Evolutionary conservation across 2,888 invertebrate species (phyloP), one percentile per base, ranked within the genome.

Genomic region (Odontocolon sp.): DNA sequence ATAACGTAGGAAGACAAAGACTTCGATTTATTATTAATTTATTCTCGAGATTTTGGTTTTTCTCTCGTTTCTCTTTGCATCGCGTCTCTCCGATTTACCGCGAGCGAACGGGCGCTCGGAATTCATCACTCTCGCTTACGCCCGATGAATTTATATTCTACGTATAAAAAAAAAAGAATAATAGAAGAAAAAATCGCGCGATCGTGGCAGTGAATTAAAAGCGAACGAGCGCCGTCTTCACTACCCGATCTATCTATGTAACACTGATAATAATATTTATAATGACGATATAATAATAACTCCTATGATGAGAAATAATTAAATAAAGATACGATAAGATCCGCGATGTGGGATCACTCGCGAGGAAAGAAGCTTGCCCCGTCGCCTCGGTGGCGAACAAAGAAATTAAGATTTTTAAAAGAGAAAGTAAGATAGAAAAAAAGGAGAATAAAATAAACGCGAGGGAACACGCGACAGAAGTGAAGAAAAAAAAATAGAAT

Each of bases 211-310:
- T 42, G 36, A 47, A 54, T 21, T n/a, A 42, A 71, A 66, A 33
- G 28, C 23, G 11, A 28, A 14, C 31, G 21, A 54, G 21, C 33
- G 33, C 23, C 18, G 36, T 33, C 2, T 59, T 45, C 54, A 28
- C 52, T 47, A 26, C 38, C 59, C 38, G 38, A 54, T 59, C 28
- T 28, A 36, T 61, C 8, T 36, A 77, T 79, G 66, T 63, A 68
- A 79, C 54, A 66, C 68, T 66, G 54, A 9, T 47, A 67, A 50
- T 70, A 50, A 79, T 77, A 77, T 69, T 72, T 57, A 69, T 64
- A 80, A 66, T 74, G 77, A 72, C 71, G 71, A 74, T 69, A 79
- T 68, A 74, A 77, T 38, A 76, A 79, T 66, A 57, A 78, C 57
- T 52, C 77, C 57, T 72, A 75, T 61, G 77, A 74, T 28, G 40